Evolutionary conservation across 2,888 invertebrate species (phyloP).

Genomic region (Agriopis leucophaearia): DNA sequence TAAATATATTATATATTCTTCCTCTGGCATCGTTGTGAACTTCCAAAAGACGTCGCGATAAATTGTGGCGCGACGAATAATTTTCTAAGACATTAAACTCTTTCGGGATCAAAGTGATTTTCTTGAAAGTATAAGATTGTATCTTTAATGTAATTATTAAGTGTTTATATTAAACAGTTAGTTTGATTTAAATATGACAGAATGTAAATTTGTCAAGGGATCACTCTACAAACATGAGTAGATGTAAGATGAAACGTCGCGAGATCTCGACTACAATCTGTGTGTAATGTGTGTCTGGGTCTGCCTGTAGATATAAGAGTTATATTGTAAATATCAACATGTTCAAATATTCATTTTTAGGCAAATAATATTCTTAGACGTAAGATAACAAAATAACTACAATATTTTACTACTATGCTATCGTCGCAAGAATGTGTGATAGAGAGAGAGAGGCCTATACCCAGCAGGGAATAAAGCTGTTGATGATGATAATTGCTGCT

Average conservation of each 20-base stretch:
- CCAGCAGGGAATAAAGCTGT: too few relatives aligned
- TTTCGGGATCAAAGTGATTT: conserved; percentile 7
- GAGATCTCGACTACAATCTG: neutral
- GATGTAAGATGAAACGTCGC: neutral
- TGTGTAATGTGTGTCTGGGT: neutral
- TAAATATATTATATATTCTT: neutral
- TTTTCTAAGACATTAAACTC: neutral
- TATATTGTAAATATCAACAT: too few relatives aligned
- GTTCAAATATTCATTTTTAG: too few relatives aligned
- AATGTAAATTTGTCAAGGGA: neutral
- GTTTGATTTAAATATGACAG: neutral
- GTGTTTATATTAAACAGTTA: neutral
- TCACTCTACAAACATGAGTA: neutral
- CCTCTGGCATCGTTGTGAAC: neutral
- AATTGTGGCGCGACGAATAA: neutral
- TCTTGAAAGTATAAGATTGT: neutral
- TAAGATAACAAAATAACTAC: too few relatives aligned
- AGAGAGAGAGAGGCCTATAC: too few relatives aligned
- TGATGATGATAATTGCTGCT: too few relatives aligned
- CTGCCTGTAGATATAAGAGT: too few relatives aligned
- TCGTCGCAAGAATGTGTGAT: too few relatives aligned
- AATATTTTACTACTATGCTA: too few relatives aligned
- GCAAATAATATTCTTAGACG: too few relatives aligned
- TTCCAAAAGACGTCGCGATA: neutral
- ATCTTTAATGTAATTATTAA: neutral